Evolutionary conservation across 1,140 invertebrate genomes (phyloP).

Genomic region (Chionoecetes opilio): DNA sequence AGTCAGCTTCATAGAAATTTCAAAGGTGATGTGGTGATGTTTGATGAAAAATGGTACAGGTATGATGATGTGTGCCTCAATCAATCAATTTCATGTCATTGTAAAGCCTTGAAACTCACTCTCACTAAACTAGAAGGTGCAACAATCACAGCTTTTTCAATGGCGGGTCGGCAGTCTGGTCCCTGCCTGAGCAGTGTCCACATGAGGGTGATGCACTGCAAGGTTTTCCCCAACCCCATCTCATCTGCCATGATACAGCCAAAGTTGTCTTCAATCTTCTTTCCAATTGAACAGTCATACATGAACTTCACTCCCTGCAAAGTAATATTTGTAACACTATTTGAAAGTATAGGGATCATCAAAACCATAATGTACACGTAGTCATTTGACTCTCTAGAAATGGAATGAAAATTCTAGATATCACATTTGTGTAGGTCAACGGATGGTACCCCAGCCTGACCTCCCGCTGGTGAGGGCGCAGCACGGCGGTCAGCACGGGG

Average conservation of each 20-base stretch:
- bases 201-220: constrained; percentile 98
- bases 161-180: constrained; percentile 84
- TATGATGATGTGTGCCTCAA: neutral
- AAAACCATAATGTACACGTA: neutral
- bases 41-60: neutral
- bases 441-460: constrained; percentile 83
- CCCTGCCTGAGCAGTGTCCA: constrained; percentile 97
- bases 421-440: neutral
- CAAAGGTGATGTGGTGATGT: neutral
- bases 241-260: constrained; percentile 99
- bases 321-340: constrained; percentile 35
- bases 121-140: constrained; percentile 98
- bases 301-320: constrained; percentile 97
- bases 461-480: constrained; percentile 99
- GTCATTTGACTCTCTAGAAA: neutral
- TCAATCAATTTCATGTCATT: too few relatives aligned
- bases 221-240: constrained; percentile 98
- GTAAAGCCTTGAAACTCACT: constrained; percentile 82
- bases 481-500: constrained; percentile 93
- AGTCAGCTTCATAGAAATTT: neutral
- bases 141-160: constrained; percentile 88
- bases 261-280: constrained; percentile 92
- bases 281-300: constrained; percentile 99
- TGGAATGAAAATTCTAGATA: neutral
- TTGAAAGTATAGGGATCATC: neutral